Evolutionary conservation across 2,797 vertebrate genomes (phyloP), one percentile per base, ranked within the genome.

Genomic region (Galaxias olidus): DNA sequence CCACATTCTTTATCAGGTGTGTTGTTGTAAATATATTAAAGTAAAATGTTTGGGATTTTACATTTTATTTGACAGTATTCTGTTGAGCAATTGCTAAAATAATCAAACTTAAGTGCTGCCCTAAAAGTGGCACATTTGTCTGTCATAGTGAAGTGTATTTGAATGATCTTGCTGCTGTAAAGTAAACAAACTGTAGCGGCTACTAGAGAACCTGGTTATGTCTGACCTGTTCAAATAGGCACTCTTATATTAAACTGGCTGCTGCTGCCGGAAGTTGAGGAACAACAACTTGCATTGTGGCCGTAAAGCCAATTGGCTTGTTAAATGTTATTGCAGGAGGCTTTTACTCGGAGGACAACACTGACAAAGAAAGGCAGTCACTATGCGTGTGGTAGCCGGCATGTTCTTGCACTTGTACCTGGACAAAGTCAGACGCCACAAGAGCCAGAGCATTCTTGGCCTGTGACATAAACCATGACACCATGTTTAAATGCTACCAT

Each of bases 401-500:
- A 14, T 0, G 12, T 67, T 74, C 43, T 60, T 15, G 8, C 51
- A 42, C 67, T 62, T 45, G 57, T 63, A 77, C 56, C 68, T 79
- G 68, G 69, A 65, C 68, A 70, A 43, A 73, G 68, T 76, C 70
- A 63, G 69, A 65, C 59, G 68, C 20, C 66, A 15, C 9, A 61
- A 71, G 10, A 63, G 49, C 45, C 45, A 1, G 59, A 20, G 47
- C 57, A 65, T 61, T 78, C 64, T 73, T 66, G 72, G 60, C 76
- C 72, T 63, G 58, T 63, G 42, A 48, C 61, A 65, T n/a, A 53
- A 77, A 71, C 75, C 67, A 59, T 77, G 60, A 1, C 61, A 61
- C 42, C 9, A 41, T 56, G 65, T 62, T 68, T 76, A 63, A 82
- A 77, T 74, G 72, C 58, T 12, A 1, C 71, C 66, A 74, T 78